Percentiles rank a stretch among this genome's conserved stretches.
Conservation (phyloP, 2,888 invertebrate species). For the Muscina levida region DNA sequence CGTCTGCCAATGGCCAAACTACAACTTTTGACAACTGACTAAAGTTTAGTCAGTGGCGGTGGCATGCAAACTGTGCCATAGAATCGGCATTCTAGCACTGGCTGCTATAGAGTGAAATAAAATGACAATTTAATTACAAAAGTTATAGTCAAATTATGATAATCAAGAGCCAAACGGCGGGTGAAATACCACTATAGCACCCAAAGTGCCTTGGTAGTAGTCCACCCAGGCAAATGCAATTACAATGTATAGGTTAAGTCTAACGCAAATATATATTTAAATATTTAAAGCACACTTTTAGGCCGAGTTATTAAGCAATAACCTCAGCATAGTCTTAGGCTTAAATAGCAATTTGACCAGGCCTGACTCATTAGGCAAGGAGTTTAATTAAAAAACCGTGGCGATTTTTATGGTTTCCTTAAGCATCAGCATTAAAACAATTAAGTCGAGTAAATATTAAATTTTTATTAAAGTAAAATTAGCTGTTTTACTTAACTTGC, state of each 20-base stretch:
- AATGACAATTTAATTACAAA: slow-evolving; percentile 46
- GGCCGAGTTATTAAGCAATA: neutral
- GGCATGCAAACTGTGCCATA: neutral
- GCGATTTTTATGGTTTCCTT: no score
- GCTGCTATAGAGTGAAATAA: neutral
- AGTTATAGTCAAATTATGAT: slow-evolving; percentile 33
- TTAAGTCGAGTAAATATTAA: no score
- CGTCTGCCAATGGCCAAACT: neutral
- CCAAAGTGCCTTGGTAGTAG: neutral
- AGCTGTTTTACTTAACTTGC: no score
- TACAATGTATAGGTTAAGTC: slow-evolving; percentile 20
- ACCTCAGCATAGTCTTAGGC: no score
- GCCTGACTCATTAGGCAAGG: no score
- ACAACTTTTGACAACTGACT: neutral
- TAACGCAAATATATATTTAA: slow-evolving; percentile 5
- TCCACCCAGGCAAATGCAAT: neutral
- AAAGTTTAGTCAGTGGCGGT: neutral
- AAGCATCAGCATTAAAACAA: no score
- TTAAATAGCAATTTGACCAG: no score
- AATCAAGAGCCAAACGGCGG: slow-evolving; percentile 6
- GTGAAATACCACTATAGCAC: no score
- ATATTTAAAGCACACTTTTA: slow-evolving; percentile 41
- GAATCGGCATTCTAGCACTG: neutral
- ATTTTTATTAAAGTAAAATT: no score
- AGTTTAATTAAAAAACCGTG: no score